A percentile compares a stretch with the other conserved stretches of the same genome.
Conservation (phyloP, 2,113 vertebrate genomes). For the Oophaga pumilio region DNA sequence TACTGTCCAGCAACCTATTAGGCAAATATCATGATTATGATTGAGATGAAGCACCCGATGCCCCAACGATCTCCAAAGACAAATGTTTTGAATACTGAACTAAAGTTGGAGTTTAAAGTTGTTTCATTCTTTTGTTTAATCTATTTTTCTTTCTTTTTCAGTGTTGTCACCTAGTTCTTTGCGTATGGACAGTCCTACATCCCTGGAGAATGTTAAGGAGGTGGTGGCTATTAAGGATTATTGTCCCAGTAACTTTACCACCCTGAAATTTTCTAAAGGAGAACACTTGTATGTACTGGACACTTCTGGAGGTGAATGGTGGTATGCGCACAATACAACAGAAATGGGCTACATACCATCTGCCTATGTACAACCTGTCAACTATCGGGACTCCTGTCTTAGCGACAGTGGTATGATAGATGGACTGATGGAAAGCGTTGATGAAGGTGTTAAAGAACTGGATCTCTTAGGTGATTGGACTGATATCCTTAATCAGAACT, state of each 20-base stretch:
- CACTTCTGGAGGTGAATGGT: slow-evolving; percentile 92
- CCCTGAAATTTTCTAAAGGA: slow-evolving; percentile 93
- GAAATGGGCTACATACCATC: slow-evolving; percentile 98
- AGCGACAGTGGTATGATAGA: slow-evolving; percentile 93
- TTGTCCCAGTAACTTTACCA: slow-evolving; percentile 93
- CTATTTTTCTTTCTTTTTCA: slow-evolving; percentile 63
- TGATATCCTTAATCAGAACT: slow-evolving; percentile 67
- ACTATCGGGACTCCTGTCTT: slow-evolving; percentile 81
- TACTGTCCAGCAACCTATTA: too few relatives aligned
- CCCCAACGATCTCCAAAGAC: too few relatives aligned
- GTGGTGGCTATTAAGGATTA: slow-evolving; percentile 96
- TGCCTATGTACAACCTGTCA: slow-evolving; percentile 88
- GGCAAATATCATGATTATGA: too few relatives aligned
- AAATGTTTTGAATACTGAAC: too few relatives aligned
- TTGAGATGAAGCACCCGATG: too few relatives aligned
- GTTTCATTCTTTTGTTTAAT: too few relatives aligned
- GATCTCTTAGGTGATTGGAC: slow-evolving; percentile 84
- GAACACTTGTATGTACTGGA: slow-evolving; percentile 93
- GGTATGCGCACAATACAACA: slow-evolving; percentile 96
- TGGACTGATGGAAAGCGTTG: slow-evolving; percentile 78
- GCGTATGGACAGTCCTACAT: slow-evolving; percentile 79
- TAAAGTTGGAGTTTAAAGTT: too few relatives aligned
- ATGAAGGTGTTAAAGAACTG: slow-evolving; percentile 81
- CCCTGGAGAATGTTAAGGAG: slow-evolving; percentile 87
- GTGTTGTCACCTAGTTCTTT: slow-evolving; percentile 96